Evolutionary conservation across 2,113 vertebrate genomes (phyloP), one percentile per base, ranked within the genome.

Genomic region (Mastomys coucha): DNA sequence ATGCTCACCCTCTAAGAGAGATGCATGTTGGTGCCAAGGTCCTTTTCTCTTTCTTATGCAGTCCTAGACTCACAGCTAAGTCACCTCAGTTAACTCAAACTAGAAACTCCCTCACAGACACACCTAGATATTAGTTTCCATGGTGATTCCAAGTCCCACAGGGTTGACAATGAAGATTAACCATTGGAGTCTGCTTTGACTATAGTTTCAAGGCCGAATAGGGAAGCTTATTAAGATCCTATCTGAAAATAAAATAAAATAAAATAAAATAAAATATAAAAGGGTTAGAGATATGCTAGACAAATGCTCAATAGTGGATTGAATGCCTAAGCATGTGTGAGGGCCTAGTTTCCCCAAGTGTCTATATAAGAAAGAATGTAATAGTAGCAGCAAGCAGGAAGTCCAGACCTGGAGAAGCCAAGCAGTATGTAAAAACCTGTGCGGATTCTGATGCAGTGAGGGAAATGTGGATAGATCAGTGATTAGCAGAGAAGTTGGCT

Each of bases 331-430:
- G 85, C 45, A 8, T n/a, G 45, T 36, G 11, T 13, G 6, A 70
- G 6, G 10, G 10, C 19, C 1, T 24, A 69, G 3, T 2, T 51
- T 22, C 45, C 17, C 39, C 1, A 6, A 67, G 24, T 8, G 5
- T 75, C 5, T 42, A 42, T 1, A 4, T 53, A 17, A 56, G 36
- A 42, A 77, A 45, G 72, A 12, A 3, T 20, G 60, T 3, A 26
- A 39, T 14, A 19, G 9, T 10, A 72, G 13, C 20, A 60, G 20
- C 36, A 77, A 36, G 33, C 20, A 69, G 58, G 39, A 70, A 42
- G 33, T 39, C 42, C 6, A 0, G 7, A 39, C 2, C 65, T 33
- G 4, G n/a, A 67, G 0, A 87, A 81, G 17, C 26, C 56, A 31
- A 17, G 14, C 5, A 53, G 58, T 58, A 12, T 39, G 24, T 36